A percentile compares a stretch with the other conserved stretches of the same genome.
These are phyloP conservation scores for Athetis lepigone DNA, from an alignment of 2,888 invertebrate species.

Conservation along the genomic window DNA sequence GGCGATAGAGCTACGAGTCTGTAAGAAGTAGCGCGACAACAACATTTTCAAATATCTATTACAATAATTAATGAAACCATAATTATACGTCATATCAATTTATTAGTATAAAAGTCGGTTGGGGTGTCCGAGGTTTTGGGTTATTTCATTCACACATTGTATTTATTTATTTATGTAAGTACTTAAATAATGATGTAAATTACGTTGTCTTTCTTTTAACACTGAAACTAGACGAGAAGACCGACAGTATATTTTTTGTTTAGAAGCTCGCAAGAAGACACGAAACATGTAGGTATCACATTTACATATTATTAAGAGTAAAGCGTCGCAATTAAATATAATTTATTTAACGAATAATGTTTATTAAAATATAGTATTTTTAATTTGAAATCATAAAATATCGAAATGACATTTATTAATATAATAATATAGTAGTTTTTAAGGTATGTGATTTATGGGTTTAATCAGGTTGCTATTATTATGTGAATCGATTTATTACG, in stretches of 20 bases:
- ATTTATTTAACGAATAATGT: neutral
- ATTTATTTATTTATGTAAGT: no score
- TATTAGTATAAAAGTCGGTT: no score
- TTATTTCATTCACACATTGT: no score
- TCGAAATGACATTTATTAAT: conserved; percentile 1
- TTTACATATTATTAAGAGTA: neutral
- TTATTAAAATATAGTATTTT: conserved; percentile 2
- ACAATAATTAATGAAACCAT: no score
- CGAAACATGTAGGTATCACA: neutral
- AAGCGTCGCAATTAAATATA: neutral
- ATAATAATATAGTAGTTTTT: conserved; percentile 2
- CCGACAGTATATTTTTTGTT: neutral
- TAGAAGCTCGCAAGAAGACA: neutral
- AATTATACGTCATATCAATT: no score
- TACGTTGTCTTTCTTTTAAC: no score
- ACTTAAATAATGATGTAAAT: no score
- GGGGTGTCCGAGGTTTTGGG: no score
- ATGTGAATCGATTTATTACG: neutral
- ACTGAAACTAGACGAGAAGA: neutral
- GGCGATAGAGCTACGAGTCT: no score
- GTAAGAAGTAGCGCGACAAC: no score
- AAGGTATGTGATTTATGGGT: conserved; percentile 2
- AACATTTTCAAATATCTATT: no score
- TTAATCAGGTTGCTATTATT: neutral
- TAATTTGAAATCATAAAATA: neutral